Evolutionary conservation across 2,888 invertebrate species (phyloP).

Genomic region (Eilema depressum): DNA sequence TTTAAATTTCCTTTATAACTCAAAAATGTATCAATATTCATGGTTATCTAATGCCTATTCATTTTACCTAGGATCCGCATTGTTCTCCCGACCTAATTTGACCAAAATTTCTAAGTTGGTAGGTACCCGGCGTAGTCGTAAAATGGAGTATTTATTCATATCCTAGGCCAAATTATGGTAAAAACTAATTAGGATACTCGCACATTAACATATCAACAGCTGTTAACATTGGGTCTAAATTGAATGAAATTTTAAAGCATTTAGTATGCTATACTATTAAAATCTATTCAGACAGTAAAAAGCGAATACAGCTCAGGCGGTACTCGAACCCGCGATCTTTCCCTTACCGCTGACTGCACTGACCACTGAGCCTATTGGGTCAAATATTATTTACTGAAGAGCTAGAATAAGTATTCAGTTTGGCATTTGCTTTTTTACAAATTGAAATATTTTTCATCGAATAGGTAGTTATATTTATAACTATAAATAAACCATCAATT

Average conservation of each 20-base stretch:
- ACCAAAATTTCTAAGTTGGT: background rate
- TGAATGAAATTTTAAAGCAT: no score
- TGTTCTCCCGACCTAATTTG: background rate
- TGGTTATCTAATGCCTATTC: background rate
- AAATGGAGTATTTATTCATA: conserved; percentile 23
- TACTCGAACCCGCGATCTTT: no score
- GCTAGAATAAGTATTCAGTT: no score
- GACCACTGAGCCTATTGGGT: no score
- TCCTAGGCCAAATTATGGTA: conserved; percentile 11
- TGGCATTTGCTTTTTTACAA: background rate
- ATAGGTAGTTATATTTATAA: no score
- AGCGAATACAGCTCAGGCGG: no score
- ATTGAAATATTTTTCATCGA: background rate
- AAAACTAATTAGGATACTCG: conserved; percentile 14
- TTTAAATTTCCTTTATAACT: no score
- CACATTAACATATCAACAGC: conserved; percentile 27
- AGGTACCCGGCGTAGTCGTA: background rate
- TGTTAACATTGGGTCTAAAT: conserved; percentile 11
- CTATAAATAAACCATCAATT: background rate
- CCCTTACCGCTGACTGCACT: no score
- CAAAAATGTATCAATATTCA: no score
- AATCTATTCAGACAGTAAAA: no score
- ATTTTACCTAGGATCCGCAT: background rate
- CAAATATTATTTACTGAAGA: conserved; percentile 20
- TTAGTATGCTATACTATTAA: no score